Conservation (phyloP, 2,888 invertebrate genomes). For the Pollenia labialis region DNA sequence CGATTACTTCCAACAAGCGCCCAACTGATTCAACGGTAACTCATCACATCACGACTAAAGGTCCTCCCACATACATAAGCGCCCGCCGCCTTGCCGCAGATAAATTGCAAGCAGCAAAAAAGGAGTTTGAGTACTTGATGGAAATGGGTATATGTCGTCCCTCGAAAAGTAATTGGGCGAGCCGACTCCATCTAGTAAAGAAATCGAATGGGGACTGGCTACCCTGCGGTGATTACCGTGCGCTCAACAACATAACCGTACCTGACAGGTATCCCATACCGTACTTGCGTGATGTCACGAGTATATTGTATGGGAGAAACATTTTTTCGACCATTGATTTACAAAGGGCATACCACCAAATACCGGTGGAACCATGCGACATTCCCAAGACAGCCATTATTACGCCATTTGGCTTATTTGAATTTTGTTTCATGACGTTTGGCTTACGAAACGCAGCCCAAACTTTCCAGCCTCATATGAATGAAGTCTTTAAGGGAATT, state of each 20-base stretch:
- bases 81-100: slow-evolving; percentile 37
- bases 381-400: slow-evolving; percentile 76
- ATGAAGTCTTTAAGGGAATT: not conserved
- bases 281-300: not conserved
- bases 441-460: slow-evolving; percentile 76
- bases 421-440: slow-evolving; percentile 79
- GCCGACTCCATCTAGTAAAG: slow-evolving; percentile 66
- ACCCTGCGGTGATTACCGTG: slow-evolving; percentile 52
- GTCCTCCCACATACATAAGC: slow-evolving; percentile 15
- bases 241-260: slow-evolving; percentile 28
- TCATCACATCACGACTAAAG: slow-evolving; percentile 29
- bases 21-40: slow-evolving; percentile 6
- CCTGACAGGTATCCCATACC: slow-evolving; percentile 51
- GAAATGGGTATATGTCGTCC: slow-evolving; percentile 62
- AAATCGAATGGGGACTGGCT: slow-evolving; percentile 52
- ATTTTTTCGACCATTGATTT: not conserved
- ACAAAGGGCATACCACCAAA: slow-evolving; percentile 77
- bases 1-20: slow-evolving; percentile 17
- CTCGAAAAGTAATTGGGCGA: slow-evolving; percentile 69
- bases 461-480: slow-evolving; percentile 2
- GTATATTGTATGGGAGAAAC: too few relatives aligned
- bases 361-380: slow-evolving; percentile 75
- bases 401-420: slow-evolving; percentile 80
- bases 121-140: slow-evolving; percentile 63
- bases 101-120: slow-evolving; percentile 62